These are phyloP conservation scores for Orthonyx spaldingii DNA, from an alignment of 2,113 vertebrate species.

Conservation along the genomic window DNA sequence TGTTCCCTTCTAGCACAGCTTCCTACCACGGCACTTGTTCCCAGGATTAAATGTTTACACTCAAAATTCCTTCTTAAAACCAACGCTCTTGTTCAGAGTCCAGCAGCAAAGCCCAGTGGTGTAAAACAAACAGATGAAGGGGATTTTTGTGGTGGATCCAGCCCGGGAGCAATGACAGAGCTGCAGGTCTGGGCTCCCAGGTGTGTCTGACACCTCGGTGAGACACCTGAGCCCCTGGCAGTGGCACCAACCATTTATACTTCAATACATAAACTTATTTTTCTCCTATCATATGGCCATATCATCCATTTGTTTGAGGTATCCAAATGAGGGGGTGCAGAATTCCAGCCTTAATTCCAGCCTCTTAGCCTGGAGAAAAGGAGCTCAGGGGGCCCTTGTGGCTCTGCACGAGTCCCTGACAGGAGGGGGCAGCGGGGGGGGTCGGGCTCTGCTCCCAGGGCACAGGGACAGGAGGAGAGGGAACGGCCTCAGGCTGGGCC, in stretches of 20 bases:
- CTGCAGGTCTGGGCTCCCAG: background rate
- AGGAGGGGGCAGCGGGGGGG: background rate
- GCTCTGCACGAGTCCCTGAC: background rate
- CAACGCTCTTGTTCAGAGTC: accelerated
- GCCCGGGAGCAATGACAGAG: background rate
- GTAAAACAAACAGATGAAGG: accelerated
- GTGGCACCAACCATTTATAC: accelerated
- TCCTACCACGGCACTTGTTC: background rate
- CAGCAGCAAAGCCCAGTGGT: background rate
- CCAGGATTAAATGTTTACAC: background rate
- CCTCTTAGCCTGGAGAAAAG: background rate
- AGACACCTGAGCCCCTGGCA: accelerated
- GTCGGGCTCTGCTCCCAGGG: background rate
- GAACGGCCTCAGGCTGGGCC: background rate
- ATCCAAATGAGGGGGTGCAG: background rate
- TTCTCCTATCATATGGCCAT: accelerated
- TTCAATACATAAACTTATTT: background rate
- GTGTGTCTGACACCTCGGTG: background rate
- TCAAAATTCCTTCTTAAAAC: background rate
- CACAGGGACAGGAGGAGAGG: background rate
- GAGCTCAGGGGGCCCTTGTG: background rate
- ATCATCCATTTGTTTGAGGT: background rate
- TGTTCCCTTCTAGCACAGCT: background rate
- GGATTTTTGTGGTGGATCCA: accelerated
- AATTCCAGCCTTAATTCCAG: background rate